Conservation (phyloP, 2,113 vertebrate genomes). For the Colaptes auratus region DNA sequence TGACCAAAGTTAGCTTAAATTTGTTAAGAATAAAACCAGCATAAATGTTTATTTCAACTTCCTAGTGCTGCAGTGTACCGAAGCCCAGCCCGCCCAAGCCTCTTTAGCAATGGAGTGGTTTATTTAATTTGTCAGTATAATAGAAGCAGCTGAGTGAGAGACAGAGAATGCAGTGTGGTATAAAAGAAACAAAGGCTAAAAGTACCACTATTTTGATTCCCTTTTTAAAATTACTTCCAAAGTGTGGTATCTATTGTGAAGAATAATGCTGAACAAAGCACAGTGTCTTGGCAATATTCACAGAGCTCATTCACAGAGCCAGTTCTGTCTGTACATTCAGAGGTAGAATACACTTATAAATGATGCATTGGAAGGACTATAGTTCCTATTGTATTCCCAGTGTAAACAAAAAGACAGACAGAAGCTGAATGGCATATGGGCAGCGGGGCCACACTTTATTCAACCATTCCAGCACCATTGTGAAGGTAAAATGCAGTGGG, state of each 20-base stretch:
- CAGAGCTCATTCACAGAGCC: slow-evolving; percentile 90
- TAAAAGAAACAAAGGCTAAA: slow-evolving; percentile 95
- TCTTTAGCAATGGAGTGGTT: slow-evolving; percentile 90
- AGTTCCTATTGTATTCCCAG: slow-evolving; percentile 90
- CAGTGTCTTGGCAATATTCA: slow-evolving; percentile 95
- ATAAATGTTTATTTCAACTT: slow-evolving; percentile 76
- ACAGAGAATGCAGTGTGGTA: slow-evolving; percentile 87
- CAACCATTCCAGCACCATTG: slow-evolving; percentile 78
- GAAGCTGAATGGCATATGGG: slow-evolving; percentile 89
- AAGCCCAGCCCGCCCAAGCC: slow-evolving; percentile 81
- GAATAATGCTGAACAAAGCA: slow-evolving; percentile 94
- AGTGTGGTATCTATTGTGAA: slow-evolving; percentile 97
- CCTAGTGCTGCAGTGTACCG: slow-evolving; percentile 73
- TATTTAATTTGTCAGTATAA: slow-evolving; percentile 99
- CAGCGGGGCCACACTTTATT: slow-evolving; percentile 83
- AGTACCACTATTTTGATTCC: slow-evolving; percentile 99
- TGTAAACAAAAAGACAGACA: slow-evolving; percentile 95
- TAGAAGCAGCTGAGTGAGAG: slow-evolving; percentile 92
- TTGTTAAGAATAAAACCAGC: slow-evolving; percentile 60
- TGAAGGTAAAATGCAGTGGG: slow-evolving; percentile 70
- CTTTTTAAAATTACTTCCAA: slow-evolving; percentile 99
- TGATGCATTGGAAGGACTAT: slow-evolving; percentile 89
- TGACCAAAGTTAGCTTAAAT: slow-evolving; percentile 67
- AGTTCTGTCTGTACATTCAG: slow-evolving; percentile 87
- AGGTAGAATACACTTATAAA: slow-evolving; percentile 93